Percentiles rank a stretch among this genome's conserved stretches.
Conservation (phyloP, 2,888 invertebrate species). For the Trachelus iudaicus region DNA sequence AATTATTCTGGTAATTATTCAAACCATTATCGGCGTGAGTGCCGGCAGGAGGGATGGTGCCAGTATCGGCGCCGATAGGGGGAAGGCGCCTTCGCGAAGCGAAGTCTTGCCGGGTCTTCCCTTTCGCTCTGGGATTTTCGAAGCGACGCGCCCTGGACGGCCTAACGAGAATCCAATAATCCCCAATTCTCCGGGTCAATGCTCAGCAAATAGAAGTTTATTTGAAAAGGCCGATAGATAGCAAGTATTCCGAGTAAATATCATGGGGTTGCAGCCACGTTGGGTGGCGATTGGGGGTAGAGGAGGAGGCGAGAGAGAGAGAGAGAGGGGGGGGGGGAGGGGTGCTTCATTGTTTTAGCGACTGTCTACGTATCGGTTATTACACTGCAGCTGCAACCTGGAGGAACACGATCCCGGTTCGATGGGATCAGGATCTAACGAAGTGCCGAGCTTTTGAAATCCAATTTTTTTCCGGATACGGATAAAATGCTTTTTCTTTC, state of each 20-base stretch:
- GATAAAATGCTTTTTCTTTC: too few species aligned
- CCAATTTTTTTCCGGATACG: too few species aligned
- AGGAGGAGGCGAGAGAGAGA: too few species aligned
- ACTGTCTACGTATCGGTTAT: too few species aligned
- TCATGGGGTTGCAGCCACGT: not conserved
- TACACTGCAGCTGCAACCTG: too few species aligned
- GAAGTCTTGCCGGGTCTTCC: conserved; percentile 10
- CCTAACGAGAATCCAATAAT: conserved; percentile 62
- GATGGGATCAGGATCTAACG: too few species aligned
- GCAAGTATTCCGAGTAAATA: conserved; percentile 29
- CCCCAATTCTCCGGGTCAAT: conserved; percentile 56
- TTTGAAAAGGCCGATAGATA: conserved; percentile 38
- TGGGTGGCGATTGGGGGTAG: too few species aligned
- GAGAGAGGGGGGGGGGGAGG: too few species aligned
- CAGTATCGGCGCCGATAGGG: conserved; percentile 11
- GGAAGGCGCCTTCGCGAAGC: conserved; percentile 4
- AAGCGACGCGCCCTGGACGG: conserved; percentile 31
- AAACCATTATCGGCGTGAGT: conserved; percentile 34
- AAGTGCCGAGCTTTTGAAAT: too few species aligned
- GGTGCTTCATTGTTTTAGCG: too few species aligned
- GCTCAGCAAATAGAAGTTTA: conserved; percentile 56
- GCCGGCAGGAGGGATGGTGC: conserved; percentile 18
- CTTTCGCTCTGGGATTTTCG: conserved; percentile 33
- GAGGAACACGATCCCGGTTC: too few species aligned
- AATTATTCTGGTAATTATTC: conserved; percentile 55